Conservation (phyloP, 1,140 invertebrate species). For the Drosophila pachea region DNA sequence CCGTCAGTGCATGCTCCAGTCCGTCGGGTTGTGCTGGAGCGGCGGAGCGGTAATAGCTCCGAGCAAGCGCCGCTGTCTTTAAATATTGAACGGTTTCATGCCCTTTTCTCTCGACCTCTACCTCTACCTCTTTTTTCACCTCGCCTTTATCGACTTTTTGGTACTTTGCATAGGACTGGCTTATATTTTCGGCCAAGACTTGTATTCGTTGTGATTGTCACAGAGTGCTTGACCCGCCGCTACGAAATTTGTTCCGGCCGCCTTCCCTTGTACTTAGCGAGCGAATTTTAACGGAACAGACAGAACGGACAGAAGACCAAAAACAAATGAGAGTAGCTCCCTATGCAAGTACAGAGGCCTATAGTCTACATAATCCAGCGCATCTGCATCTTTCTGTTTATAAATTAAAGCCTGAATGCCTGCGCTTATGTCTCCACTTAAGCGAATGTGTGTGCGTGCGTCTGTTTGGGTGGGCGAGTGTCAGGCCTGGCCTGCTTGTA, state of each 20-base stretch:
- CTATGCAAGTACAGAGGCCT: neutral
- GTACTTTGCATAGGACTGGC: neutral
- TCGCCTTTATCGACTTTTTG: neutral
- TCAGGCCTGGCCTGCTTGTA: conserved; percentile 1
- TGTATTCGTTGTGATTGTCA: too few relatives aligned
- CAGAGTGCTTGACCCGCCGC: too few relatives aligned
- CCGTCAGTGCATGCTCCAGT: conserved; percentile 33
- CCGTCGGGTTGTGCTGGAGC: too few relatives aligned
- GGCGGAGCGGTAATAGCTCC: neutral
- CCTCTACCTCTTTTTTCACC: neutral
- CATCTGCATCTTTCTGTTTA: neutral
- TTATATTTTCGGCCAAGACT: conserved; percentile 1
- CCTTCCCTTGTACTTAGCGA: too few relatives aligned
- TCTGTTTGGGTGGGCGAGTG: neutral
- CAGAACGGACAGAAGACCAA: too few relatives aligned
- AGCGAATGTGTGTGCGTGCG: neutral
- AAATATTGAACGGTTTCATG: conserved; percentile 36
- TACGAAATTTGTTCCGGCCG: too few relatives aligned
- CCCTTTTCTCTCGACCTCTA: neutral
- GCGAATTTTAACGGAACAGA: too few relatives aligned
- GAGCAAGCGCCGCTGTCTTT: conserved; percentile 13
- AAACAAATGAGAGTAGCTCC: too few relatives aligned
- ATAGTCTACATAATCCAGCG: neutral
- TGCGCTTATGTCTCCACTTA: conserved; percentile 4
- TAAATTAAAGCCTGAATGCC: neutral